These are phyloP conservation scores for Sphenodon punctatus DNA, from an alignment of 2,797 vertebrate species.

Conservation along the genomic window DNA sequence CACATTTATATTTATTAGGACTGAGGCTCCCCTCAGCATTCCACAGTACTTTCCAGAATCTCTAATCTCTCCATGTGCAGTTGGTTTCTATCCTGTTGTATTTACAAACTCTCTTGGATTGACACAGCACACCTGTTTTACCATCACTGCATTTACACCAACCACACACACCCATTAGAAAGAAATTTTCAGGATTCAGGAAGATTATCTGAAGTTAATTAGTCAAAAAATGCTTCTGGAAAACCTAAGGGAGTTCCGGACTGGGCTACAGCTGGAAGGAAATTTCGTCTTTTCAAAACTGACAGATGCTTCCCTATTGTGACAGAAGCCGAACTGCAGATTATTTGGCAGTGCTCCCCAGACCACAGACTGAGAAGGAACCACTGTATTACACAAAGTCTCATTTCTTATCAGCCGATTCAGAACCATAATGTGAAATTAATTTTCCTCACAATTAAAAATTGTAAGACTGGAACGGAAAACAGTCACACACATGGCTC, in stretches of 20 bases:
- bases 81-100: background rate
- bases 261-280: background rate
- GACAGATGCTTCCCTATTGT: background rate
- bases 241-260: background rate
- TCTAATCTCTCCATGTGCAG: background rate
- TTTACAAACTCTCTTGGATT: background rate
- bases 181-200: background rate
- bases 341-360: background rate
- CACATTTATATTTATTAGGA: background rate
- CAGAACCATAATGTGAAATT: background rate
- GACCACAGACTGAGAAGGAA: background rate
- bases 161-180: background rate
- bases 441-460: background rate
- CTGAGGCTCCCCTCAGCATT: background rate
- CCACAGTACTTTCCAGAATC: background rate
- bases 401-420: background rate
- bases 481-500: background rate
- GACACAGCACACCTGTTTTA: background rate
- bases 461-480: background rate
- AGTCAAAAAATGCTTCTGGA: background rate
- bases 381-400: background rate
- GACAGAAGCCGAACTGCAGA: background rate
- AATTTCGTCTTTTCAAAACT: background rate
- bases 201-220: background rate
- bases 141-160: background rate